Percentiles rank a stretch among this genome's conserved stretches.
These are phyloP conservation scores for Pelusios castaneus DNA, from an alignment of 2,113 vertebrate species.

Conservation along the genomic window DNA sequence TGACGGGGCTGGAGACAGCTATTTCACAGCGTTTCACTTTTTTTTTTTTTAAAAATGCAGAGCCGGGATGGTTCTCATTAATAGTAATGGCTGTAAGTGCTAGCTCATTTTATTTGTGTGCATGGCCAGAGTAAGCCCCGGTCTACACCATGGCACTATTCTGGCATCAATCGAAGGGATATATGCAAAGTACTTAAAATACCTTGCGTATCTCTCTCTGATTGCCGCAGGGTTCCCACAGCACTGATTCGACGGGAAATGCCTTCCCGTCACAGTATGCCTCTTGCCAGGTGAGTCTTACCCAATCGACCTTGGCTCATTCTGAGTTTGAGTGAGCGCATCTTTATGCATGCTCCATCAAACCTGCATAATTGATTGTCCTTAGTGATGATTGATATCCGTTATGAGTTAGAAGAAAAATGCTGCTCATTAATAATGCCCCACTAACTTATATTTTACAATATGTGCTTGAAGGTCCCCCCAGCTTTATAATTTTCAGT, in stretches of 20 bases:
- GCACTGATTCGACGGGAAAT: too few species aligned
- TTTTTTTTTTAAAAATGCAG: constrained; percentile 9
- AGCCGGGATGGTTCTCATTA: constrained; percentile 2
- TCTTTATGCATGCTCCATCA: too few species aligned
- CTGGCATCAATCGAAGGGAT: too few species aligned
- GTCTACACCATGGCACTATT: too few species aligned
- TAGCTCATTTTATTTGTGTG: not conserved
- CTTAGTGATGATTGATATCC: not conserved
- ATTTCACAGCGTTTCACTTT: not conserved
- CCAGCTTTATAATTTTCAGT: not conserved
- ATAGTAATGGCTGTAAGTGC: not conserved
- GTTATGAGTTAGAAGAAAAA: not conserved
- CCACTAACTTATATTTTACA: accelerated
- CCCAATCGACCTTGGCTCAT: too few species aligned
- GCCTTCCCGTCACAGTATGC: too few species aligned
- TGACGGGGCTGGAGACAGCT: constrained; percentile 10
- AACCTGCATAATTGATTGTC: too few species aligned
- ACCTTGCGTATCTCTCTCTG: too few species aligned
- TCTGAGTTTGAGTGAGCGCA: too few species aligned
- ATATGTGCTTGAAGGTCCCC: not conserved
- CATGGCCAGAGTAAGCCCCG: not conserved
- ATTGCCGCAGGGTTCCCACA: too few species aligned
- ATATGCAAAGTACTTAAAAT: too few species aligned
- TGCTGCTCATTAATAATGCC: not conserved
- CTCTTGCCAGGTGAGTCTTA: too few species aligned